Percentiles rank a stretch among this genome's conserved stretches.
phyloP scores from a whole-genome alignment of 2,113 vertebrate genomes.

The pig (Sus scrofa) region DNA sequence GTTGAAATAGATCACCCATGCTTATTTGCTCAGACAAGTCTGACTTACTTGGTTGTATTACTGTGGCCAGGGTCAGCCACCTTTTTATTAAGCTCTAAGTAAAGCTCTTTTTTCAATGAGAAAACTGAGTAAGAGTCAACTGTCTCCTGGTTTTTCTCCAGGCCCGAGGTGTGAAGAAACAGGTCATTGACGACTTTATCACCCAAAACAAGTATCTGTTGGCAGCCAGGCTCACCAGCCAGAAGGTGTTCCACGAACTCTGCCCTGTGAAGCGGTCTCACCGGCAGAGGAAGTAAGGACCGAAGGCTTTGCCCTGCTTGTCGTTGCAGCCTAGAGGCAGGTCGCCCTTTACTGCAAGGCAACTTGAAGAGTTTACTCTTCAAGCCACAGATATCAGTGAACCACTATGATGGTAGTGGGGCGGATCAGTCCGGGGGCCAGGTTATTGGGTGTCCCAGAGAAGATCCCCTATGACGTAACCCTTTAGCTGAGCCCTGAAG shows the following conservation, averaged over 20 bases:
- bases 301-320: background rate
- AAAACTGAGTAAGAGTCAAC: background rate
- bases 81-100: background rate
- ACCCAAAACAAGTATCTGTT: conserved; percentile 96
- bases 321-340: background rate
- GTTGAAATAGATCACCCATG: background rate
- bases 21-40: background rate
- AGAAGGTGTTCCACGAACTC: conserved; percentile 96
- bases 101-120: background rate
- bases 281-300: conserved; percentile 95
- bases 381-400: background rate
- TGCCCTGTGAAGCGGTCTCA: conserved; percentile 97
- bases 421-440: background rate
- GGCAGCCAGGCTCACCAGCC: conserved; percentile 94
- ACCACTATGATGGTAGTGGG: fast-evolving
- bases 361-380: background rate
- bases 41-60: background rate
- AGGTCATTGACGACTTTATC: conserved; percentile 96
- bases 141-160: conserved; percentile 78
- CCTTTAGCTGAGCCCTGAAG: background rate
- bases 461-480: background rate
- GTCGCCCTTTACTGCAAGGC: background rate
- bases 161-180: conserved; percentile 96
- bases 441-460: background rate
- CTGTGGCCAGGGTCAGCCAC: background rate